Percentiles rank a stretch among this genome's conserved stretches.
Conservation (phyloP, 2,888 invertebrate genomes). For the Diadromus collaris region DNA sequence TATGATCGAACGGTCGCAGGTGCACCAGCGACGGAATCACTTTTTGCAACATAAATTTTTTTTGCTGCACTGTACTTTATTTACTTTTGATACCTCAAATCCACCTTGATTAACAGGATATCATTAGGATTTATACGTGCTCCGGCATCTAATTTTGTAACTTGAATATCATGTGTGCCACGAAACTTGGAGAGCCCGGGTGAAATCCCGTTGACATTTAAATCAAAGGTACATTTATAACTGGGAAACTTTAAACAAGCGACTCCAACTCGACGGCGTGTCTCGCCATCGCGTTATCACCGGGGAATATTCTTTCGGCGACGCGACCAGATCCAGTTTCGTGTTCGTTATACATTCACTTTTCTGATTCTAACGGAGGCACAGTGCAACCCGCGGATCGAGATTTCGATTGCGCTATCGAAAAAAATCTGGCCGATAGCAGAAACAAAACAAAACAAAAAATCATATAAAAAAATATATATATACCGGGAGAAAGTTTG, state of each 20-base stretch:
- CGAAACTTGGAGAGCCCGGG: constrained; percentile 43
- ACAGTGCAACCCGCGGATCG: background rate
- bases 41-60: constrained; percentile 30
- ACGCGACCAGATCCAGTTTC: constrained; percentile 60
- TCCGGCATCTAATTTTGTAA: constrained; percentile 42
- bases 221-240: constrained; percentile 59
- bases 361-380: constrained; percentile 40
- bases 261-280: background rate
- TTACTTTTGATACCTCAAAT: constrained; percentile 10
- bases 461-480: background rate
- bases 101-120: background rate
- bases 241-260: constrained; percentile 47
- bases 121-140: constrained; percentile 31
- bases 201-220: constrained; percentile 62
- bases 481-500: constrained; percentile 49
- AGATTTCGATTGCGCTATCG: constrained; percentile 51
- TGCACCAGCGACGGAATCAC: constrained; percentile 28
- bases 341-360: constrained; percentile 57
- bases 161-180: constrained; percentile 49
- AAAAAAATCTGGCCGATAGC: constrained; percentile 43
- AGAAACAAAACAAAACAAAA: constrained; percentile 25
- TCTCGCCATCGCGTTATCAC: constrained; percentile 55
- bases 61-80: constrained; percentile 16
- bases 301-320: constrained; percentile 53
- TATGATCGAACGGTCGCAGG: constrained; percentile 59